phyloP scores from a whole-genome alignment of 1,140 invertebrate species.

The Mylabris phalerata region DNA sequence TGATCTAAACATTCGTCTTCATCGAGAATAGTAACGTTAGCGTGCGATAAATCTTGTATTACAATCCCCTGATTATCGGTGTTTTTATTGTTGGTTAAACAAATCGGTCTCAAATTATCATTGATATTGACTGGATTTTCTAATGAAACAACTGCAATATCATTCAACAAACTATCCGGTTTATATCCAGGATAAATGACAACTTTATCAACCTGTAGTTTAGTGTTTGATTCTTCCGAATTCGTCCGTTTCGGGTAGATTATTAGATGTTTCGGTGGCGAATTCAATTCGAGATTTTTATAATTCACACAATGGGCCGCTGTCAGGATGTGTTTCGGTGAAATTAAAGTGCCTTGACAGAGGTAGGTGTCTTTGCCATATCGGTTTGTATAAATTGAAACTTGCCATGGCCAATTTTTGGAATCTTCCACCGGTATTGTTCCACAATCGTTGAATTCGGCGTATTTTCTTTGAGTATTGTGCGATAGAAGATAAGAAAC shows the following conservation, averaged over 20 bases:
- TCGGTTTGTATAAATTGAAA: conserved; percentile 1
- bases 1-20: conserved; percentile 1
- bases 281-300: conserved; percentile 2
- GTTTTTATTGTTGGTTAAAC: conserved; percentile 1
- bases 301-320: conserved; percentile 10
- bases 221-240: neutral
- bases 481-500: conserved; percentile 3
- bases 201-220: conserved; percentile 2
- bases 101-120: conserved; percentile 9
- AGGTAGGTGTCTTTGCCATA: neutral
- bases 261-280: neutral
- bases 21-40: neutral
- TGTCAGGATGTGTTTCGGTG: conserved; percentile 6
- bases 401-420: conserved; percentile 12
- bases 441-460: conserved; percentile 1
- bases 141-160: conserved; percentile 3
- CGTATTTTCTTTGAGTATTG: neutral
- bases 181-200: conserved; percentile 2
- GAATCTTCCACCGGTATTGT: conserved; percentile 1
- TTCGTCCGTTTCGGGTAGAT: neutral
- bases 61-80: neutral
- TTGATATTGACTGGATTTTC: conserved; percentile 5
- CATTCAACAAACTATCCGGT: conserved; percentile 2
- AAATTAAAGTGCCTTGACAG: conserved; percentile 5
- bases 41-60: neutral